A percentile compares a stretch with the other conserved stretches of the same genome.
These are phyloP conservation scores for Hirtodrosophila trivittata DNA, from an alignment of 2,888 invertebrate species.

Conservation along the genomic window DNA sequence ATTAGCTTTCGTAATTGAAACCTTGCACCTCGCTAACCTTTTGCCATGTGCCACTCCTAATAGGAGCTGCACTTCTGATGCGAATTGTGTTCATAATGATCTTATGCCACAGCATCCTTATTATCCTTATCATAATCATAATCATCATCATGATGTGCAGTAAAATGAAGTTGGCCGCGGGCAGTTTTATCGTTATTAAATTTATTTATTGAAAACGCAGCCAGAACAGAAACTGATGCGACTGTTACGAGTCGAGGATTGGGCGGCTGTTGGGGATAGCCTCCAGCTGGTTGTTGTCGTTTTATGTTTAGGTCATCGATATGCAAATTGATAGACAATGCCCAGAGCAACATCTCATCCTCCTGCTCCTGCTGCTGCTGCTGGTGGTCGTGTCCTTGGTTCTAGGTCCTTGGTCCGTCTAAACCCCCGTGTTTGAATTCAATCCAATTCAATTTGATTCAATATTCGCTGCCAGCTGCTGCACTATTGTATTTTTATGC, in stretches of 20 bases:
- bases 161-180: constrained; percentile 41
- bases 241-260: neutral
- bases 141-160: constrained; percentile 3
- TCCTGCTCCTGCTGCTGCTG: neutral
- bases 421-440: constrained; percentile 11
- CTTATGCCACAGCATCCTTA: neutral
- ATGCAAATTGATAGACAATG: constrained; percentile 73
- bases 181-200: constrained; percentile 59
- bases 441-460: constrained; percentile 51
- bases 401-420: neutral
- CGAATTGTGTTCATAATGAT: too few species aligned
- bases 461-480: constrained; percentile 35
- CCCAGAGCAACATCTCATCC: constrained; percentile 24
- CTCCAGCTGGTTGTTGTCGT: constrained; percentile 4
- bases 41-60: too few species aligned
- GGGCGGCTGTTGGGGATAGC: neutral
- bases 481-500: constrained; percentile 48
- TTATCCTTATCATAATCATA: neutral
- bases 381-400: neutral
- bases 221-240: neutral
- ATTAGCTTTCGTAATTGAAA: too few species aligned
- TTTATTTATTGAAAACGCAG: constrained; percentile 67
- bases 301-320: constrained; percentile 67
- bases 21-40: too few species aligned
- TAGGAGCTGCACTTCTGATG: too few species aligned